Base-by-base conservation (phyloP, 2,888 invertebrate species). In the Nudaria mundana region DNA sequence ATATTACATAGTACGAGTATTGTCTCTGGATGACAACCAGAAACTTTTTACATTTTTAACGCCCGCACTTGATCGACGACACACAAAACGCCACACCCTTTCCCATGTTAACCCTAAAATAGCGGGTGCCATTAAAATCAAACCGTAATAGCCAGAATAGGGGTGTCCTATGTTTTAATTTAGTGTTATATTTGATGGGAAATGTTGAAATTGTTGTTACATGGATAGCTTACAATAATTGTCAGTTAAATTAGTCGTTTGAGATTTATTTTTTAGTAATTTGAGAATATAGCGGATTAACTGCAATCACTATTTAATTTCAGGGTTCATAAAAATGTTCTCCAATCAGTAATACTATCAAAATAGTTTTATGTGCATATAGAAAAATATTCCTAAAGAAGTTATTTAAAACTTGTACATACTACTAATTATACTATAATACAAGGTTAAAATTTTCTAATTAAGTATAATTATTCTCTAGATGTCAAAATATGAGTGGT, bases 81-180 rank as follows among this genome's bases (percentile, higher is more conserved):
- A n/a, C n/a, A n/a, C 54, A 52, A 60, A 56, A 56, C 57, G 44
- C 56, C 55, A 52, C 57, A 65, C 70, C 68, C 69, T 66, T 72
- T 66, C 41, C 51, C 48, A 55, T 59, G 33, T 54, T 63, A 74
- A 74, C 71, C 70, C 67, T 66, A 68, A 67, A 62, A 62, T 52
- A 52, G 37, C 46, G 49, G 52, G 36, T 56, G 63, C 62, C 60
- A 66, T 72, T 71, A 70, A 71, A 71, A 66, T 66, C 63, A 70
- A 68, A 65, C 66, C 58, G 52, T 62, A 62, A 66, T 60, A 54
- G 45, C 46, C 49, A 28, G 52, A 62, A 85, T 83, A 81, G 79
- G 85, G 84, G 85, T 75, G 67, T 66, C 52, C 76, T 80, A 71
- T 81, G 69, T 78, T 81, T 81, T 78, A 79, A 82, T 83, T 77